Evolutionary conservation across 2,888 invertebrate genomes (phyloP).

Genomic region (Mamestra brassicae): DNA sequence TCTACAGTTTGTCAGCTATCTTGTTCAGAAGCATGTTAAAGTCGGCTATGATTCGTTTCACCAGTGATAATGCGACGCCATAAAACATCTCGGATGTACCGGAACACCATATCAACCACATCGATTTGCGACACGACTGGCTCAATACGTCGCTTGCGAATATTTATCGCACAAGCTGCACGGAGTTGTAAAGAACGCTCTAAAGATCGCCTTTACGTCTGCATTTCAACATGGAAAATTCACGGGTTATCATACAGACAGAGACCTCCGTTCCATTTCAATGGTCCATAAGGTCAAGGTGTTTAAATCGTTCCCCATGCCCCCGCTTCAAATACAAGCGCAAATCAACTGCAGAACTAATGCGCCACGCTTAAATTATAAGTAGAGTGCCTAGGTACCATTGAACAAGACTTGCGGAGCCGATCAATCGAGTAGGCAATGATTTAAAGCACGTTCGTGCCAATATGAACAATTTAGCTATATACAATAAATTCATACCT

Average conservation of each 20-base stretch:
- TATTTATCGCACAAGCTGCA: background rate
- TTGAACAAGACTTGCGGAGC: background rate
- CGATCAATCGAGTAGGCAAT: background rate
- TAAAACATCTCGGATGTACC: background rate
- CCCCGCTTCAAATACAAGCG: background rate
- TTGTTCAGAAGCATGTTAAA: too few relatives aligned
- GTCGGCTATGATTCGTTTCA: too few relatives aligned
- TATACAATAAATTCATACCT: constrained; percentile 74
- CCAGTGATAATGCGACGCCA: background rate
- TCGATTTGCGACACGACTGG: background rate
- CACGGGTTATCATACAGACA: background rate
- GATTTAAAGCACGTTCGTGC: background rate
- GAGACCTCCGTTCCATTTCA: background rate
- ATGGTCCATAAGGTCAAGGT: background rate
- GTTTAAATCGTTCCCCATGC: background rate
- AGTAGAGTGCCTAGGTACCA: too few relatives aligned
- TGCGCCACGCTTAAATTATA: too few relatives aligned
- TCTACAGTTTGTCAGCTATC: too few relatives aligned
- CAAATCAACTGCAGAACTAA: too few relatives aligned
- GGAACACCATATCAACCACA: background rate
- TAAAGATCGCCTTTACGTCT: background rate
- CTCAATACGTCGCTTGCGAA: background rate
- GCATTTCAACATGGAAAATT: too few relatives aligned
- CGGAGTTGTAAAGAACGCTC: background rate
- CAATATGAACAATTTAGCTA: background rate